Evolutionary conservation across 2,888 invertebrate species (phyloP), one percentile per base, ranked within the genome.

Genomic region (Drosophila gaucha): DNA sequence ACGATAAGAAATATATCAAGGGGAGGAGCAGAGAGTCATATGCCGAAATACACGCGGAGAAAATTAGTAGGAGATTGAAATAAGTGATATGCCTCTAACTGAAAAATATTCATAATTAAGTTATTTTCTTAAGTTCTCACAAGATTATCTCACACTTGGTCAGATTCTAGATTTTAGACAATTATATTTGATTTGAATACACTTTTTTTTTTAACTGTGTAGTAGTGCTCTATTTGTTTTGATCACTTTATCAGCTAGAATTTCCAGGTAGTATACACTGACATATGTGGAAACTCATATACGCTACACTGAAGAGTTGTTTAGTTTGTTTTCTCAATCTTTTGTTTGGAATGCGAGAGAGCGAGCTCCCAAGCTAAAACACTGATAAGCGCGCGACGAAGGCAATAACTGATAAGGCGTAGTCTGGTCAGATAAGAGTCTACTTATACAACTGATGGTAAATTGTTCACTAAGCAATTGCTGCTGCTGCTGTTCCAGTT

Each of bases 261-360:
- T 68, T 83, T 83, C 80, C 77, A 76, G 70, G 69, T 79, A 71
- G 44, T 58, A 57, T 12, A 36, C 35, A 33, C 6, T 31, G 30
- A 36, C 14, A 41, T 6, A 51, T 35, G 39, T 46, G 46, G 44
- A 36, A 54, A 47, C 54, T 67, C 28, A 18, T 57, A 33, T 24
- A 10, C 43, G 28, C 39, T 50, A 50, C 24, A 16, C 55, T 52
- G 58, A 63, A 55, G 47, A 67, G 41, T 62, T 74, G 63, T 65
- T 49, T 58, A 84, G 83, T 84, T 84, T 84, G 83, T 83, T 83
- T 86, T 86, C 83, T 84, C 86, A 84, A 84, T 84, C 83, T 77
- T 84, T 88, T 83, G 83, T 86, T 84, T 71, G 52, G 30, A 47
- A 64, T 79, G 64, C 44, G 44, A 20, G 46, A 35, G 67, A 67